These are phyloP conservation scores for Sylvilagus bachmani DNA, from an alignment of 2,113 vertebrate genomes.

Conservation along the genomic window DNA sequence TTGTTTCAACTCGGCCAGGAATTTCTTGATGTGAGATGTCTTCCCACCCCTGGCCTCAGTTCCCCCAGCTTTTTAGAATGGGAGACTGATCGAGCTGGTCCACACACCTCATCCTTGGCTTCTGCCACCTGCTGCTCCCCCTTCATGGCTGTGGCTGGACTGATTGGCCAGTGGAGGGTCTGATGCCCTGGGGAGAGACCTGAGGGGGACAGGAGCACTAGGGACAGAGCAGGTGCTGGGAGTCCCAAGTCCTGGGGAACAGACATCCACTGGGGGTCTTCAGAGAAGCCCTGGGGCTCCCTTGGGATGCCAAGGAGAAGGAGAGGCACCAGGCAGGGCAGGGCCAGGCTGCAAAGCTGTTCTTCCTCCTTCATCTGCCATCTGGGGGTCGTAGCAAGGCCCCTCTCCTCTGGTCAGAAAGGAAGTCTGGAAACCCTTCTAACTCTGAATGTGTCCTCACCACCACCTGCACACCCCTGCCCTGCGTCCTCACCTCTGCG, in stretches of 20 bases:
- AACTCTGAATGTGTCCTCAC: background rate
- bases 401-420: background rate
- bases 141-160: background rate
- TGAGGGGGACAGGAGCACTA: background rate
- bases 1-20: background rate
- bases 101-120: background rate
- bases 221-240: background rate
- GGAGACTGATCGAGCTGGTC: background rate
- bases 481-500: too few relatives aligned
- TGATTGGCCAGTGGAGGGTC: background rate
- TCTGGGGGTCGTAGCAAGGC: background rate
- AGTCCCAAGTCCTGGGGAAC: background rate
- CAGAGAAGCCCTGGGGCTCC: too few relatives aligned
- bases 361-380: background rate
- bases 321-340: background rate
- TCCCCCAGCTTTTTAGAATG: background rate
- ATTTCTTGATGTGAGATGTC: background rate
- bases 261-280: background rate
- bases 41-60: background rate
- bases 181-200: background rate
- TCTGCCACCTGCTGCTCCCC: fast-evolving
- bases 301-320: background rate
- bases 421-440: background rate
- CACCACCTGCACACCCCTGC: fast-evolving
- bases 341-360: background rate